Conservation (phyloP, 2,888 invertebrate species). For the Lasius platythorax region DNA sequence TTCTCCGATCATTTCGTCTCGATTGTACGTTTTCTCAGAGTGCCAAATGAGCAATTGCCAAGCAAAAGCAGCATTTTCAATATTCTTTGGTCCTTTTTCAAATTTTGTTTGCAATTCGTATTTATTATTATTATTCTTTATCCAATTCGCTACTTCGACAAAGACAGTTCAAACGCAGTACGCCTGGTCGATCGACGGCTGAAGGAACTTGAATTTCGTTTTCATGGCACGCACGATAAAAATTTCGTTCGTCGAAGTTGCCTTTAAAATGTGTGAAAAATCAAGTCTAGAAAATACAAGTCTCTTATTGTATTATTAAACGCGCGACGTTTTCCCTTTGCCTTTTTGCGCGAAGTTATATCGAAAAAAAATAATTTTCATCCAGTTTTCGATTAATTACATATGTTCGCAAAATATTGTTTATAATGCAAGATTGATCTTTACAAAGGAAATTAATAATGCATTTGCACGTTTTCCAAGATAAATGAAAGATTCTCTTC, state of each 20-base stretch:
- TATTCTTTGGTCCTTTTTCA: slow-evolving; percentile 27
- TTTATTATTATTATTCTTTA: slow-evolving; percentile 49
- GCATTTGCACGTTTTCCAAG: slow-evolving; percentile 14
- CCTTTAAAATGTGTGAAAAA: neutral
- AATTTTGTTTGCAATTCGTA: slow-evolving; percentile 47
- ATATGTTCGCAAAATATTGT: neutral
- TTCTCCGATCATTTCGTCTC: slow-evolving; percentile 58
- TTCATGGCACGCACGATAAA: slow-evolving; percentile 3
- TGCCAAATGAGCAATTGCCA: slow-evolving; percentile 81
- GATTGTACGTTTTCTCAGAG: slow-evolving; percentile 82
- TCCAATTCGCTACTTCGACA: slow-evolving; percentile 33
- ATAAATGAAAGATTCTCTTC: slow-evolving; percentile 11
- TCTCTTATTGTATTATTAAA: neutral
- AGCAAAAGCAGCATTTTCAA: slow-evolving; percentile 32
- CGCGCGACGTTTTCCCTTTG: neutral
- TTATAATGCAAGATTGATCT: neutral
- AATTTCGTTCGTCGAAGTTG: slow-evolving; percentile 19
- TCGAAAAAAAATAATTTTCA: neutral
- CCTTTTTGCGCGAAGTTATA: neutral
- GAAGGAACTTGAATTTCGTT: slow-evolving; percentile 43
- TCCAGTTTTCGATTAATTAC: neutral
- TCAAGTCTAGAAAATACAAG: neutral
- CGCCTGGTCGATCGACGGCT: slow-evolving; percentile 36
- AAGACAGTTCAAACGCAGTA: slow-evolving; percentile 29
- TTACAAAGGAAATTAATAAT: neutral